Percentiles rank a stretch among this genome's conserved stretches.
These are phyloP conservation scores for Oreochromis tanganicae DNA, from an alignment of 2,113 vertebrate species.

Conservation along the genomic window DNA sequence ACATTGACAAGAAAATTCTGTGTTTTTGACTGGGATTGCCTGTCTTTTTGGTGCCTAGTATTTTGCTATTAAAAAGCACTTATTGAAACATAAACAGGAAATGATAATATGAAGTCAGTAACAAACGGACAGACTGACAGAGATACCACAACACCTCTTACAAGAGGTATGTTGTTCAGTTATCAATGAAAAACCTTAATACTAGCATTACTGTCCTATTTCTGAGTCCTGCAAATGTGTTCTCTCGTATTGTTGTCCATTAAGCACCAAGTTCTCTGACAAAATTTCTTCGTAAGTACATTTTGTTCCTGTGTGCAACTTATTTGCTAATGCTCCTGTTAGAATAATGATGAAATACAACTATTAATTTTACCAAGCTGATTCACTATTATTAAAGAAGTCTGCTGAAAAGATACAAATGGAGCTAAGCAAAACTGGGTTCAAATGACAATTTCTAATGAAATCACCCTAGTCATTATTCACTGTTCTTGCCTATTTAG, in stretches of 20 bases:
- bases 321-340: neutral
- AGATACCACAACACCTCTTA: neutral
- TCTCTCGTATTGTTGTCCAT: neutral
- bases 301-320: neutral
- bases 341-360: conserved; percentile 15
- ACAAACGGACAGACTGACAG: neutral
- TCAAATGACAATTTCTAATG: conserved; percentile 20
- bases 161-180: neutral
- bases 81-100: neutral
- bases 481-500: conserved; percentile 20
- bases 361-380: conserved; percentile 18
- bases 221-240: neutral
- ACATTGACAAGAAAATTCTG: neutral
- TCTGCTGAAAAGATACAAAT: conserved; percentile 8
- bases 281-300: neutral
- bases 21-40: neutral
- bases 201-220: neutral
- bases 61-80: neutral
- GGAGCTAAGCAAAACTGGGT: conserved; percentile 12
- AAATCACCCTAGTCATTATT: conserved; percentile 8
- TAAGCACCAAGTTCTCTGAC: neutral
- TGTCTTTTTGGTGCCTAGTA: neutral
- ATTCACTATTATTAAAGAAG: neutral
- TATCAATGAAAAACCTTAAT: neutral
- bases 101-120: neutral